A percentile compares a stretch with the other conserved stretches of the same genome.
Conservation (phyloP, 2,888 invertebrate species). For the Lathronympha strigana region DNA sequence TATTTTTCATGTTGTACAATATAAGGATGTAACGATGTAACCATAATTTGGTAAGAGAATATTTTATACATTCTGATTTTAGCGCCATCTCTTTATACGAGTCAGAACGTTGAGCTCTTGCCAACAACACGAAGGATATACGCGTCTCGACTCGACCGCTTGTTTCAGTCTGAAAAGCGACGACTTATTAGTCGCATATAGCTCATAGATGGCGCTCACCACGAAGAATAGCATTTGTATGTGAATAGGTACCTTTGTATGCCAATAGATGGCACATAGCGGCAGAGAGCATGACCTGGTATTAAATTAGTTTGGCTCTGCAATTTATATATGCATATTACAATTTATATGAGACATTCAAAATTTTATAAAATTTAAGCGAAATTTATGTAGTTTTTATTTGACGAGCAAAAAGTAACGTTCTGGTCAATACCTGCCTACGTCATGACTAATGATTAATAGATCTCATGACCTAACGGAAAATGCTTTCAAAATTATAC, state of each 20-base stretch:
- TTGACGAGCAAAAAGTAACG: background rate
- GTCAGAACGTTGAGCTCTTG: conserved; percentile 16
- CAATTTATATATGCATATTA: no score
- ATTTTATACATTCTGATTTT: background rate
- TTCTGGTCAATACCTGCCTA: background rate
- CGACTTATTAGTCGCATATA: background rate
- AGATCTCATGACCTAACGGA: background rate
- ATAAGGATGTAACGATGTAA: no score
- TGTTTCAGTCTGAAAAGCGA: conserved; percentile 27
- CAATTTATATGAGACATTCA: background rate
- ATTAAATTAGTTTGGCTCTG: background rate
- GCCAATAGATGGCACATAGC: conserved; percentile 17
- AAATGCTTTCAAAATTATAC: background rate
- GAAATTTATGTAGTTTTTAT: background rate
- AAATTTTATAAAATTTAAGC: background rate
- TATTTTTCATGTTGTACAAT: no score
- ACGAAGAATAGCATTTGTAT: conserved; percentile 1
- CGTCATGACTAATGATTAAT: background rate
- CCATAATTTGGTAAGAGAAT: background rate
- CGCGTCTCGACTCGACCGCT: conserved; percentile 1
- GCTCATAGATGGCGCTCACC: conserved; percentile 34
- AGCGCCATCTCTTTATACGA: conserved; percentile 36
- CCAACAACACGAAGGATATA: conserved; percentile 24
- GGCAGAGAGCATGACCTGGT: background rate
- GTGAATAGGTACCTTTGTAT: conserved; percentile 9